Base-by-base conservation (phyloP, 2,888 invertebrate species). In the Tachina grossa region DNA sequence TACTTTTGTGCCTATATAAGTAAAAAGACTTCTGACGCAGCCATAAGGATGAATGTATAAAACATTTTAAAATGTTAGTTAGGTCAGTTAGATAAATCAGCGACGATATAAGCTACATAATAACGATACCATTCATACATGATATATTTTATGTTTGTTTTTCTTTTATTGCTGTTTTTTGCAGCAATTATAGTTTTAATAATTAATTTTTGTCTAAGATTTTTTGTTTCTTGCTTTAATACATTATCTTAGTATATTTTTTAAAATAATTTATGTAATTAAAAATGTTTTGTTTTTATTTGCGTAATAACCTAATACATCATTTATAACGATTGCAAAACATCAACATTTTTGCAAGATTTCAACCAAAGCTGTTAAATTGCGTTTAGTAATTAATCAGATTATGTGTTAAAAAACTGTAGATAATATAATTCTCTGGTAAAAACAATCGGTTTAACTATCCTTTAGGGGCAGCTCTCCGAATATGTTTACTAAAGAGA, bases 41-140 rank as follows among this genome's bases (percentile, higher is more conserved):
- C n/a, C n/a, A n/a, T n/a, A n/a, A n/a, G n/a, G n/a, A n/a, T n/a
- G n/a, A n/a, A n/a, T n/a, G n/a, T n/a, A n/a, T n/a, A n/a, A n/a
- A n/a, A n/a, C n/a, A n/a, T n/a, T n/a, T n/a, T n/a, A n/a, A n/a
- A n/a, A n/a, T n/a, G n/a, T n/a, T n/a, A n/a, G n/a, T n/a, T n/a
- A n/a, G n/a, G n/a, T n/a, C n/a, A n/a, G n/a, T n/a, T n/a, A n/a
- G n/a, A n/a, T n/a, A n/a, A n/a, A n/a, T n/a, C n/a, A n/a, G n/a
- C n/a, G n/a, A n/a, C 90, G 91, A 89, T 89, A 90, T 89, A 90
- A 90, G 90, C 90, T 92, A 91, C 90, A 90, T 91, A 90, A 90
- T 91, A 91, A 81, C 77, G 77, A 78, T 85, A 78, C 78, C 63
- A 82, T 85, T 69, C 51, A 71, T 53, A 61, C 22, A 74, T 85